Percentiles rank a stretch among this genome's conserved stretches.
Conservation (phyloP, 2,797 vertebrate genomes). For the Liparis tanakae region DNA sequence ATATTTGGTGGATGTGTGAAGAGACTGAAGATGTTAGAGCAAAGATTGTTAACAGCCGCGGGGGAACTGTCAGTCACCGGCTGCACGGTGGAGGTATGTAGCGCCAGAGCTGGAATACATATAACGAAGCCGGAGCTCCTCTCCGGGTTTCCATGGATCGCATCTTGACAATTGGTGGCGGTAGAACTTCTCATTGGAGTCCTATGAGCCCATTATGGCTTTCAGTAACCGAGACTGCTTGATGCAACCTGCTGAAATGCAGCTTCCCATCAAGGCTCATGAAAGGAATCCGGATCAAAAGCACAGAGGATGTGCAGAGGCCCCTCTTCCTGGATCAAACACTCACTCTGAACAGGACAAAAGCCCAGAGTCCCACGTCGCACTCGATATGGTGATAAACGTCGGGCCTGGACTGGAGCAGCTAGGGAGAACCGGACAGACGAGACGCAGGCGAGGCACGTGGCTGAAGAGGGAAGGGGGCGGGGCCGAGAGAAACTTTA, state of each 20-base stretch:
- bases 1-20: neutral
- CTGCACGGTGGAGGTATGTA: neutral
- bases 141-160: neutral
- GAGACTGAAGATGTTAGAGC: neutral
- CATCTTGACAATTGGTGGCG: neutral
- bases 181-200: neutral
- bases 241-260: constrained; percentile 68
- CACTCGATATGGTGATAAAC: neutral
- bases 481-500: no score
- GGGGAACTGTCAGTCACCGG: neutral
- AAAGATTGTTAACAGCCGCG: neutral
- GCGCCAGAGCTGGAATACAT: neutral
- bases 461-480: neutral
- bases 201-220: neutral
- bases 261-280: constrained; percentile 45
- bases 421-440: neutral
- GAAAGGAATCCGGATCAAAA: constrained; percentile 57
- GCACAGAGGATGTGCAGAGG: constrained; percentile 25
- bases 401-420: neutral
- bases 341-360: constrained; percentile 26
- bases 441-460: neutral
- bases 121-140: neutral
- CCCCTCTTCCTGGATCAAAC: constrained; percentile 39
- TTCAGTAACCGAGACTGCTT: constrained; percentile 37
- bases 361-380: neutral